Evolutionary conservation across 2,888 invertebrate genomes (phyloP).

Genomic region (Xestia ashworthii): DNA sequence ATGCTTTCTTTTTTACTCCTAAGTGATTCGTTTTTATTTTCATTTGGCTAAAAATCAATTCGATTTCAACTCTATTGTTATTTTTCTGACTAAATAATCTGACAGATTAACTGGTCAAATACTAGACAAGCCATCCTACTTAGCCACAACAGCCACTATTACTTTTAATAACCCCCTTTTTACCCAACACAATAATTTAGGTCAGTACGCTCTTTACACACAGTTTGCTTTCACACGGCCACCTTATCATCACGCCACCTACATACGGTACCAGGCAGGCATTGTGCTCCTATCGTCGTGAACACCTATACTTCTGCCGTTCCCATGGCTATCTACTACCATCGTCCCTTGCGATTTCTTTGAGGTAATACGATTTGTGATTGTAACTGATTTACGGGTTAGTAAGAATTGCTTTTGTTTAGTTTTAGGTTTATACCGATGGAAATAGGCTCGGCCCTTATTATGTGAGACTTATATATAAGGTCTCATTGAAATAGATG

Average conservation of each 20-base stretch:
- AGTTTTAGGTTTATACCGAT: neutral
- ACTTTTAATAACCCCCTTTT: slow-evolving; percentile 21
- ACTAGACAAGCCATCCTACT: too few relatives aligned
- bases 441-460: neutral
- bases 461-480: neutral
- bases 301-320: slow-evolving; percentile 7
- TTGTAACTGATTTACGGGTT: slow-evolving; percentile 8
- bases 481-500: neutral
- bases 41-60: neutral
- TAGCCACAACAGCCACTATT: neutral
- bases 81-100: too few relatives aligned
- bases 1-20: neutral
- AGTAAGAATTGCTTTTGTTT: slow-evolving; percentile 22
- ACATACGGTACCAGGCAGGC: slow-evolving; percentile 16
- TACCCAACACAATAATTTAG: slow-evolving; percentile 34
- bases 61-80: too few relatives aligned
- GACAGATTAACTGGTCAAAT: neutral
- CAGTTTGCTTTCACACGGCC: slow-evolving; percentile 54
- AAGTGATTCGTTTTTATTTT: neutral
- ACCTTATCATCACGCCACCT: slow-evolving; percentile 37
- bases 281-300: slow-evolving; percentile 48
- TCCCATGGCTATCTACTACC: slow-evolving; percentile 46
- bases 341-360: slow-evolving; percentile 45
- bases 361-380: slow-evolving; percentile 7
- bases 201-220: slow-evolving; percentile 39